Evolutionary conservation across 2,888 invertebrate genomes (phyloP).

Genomic region (Muscina levida): DNA sequence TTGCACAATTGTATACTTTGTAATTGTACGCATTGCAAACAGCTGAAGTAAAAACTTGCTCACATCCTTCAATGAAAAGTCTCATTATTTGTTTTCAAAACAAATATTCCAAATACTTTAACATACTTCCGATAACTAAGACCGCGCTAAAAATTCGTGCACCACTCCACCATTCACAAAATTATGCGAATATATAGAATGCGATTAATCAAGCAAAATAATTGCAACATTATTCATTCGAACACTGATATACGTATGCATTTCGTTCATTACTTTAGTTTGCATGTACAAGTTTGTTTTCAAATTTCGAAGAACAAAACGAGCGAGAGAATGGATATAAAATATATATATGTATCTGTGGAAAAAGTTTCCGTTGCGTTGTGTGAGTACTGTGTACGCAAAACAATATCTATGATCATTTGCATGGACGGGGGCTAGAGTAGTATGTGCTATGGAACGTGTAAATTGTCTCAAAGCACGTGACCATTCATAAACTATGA

Average conservation of each 20-base stretch:
- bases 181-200: background rate
- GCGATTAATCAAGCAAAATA: slow-evolving; percentile 31
- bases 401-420: background rate
- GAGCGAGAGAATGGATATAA: too few species aligned
- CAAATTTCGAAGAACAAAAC: slow-evolving; percentile 1
- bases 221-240: slow-evolving; percentile 5
- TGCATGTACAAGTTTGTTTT: background rate
- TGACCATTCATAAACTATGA: slow-evolving; percentile 30
- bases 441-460: slow-evolving; percentile 10
- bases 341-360: background rate
- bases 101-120: too few species aligned
- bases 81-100: too few species aligned
- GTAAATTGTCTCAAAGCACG: slow-evolving; percentile 33
- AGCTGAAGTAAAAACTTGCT: too few species aligned
- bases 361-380: background rate
- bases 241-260: background rate
- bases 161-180: background rate
- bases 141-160: background rate
- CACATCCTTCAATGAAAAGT: too few species aligned
- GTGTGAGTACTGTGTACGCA: background rate
- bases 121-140: background rate
- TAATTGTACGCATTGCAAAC: too few species aligned
- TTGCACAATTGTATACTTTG: too few species aligned
- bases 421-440: background rate
- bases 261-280: background rate